phyloP scores from a whole-genome alignment of 2,113 vertebrate species.

The Gobius niger region DNA sequence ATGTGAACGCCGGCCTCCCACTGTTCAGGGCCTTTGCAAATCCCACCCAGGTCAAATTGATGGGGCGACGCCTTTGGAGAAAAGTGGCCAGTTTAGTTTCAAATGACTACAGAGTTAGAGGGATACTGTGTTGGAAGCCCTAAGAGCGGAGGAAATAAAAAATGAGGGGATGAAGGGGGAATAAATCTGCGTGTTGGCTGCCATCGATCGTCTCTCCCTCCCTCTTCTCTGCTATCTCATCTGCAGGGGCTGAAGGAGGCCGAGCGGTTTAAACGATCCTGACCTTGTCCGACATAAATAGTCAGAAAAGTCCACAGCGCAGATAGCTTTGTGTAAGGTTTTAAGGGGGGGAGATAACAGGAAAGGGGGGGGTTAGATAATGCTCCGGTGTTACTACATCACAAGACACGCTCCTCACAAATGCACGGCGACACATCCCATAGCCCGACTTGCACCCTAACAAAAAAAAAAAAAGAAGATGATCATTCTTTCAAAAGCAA shows the following conservation, averaged over 20 bases:
- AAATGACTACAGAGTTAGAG: constrained; percentile 60
- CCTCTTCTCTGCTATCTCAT: constrained; percentile 71
- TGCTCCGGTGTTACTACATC: constrained; percentile 62
- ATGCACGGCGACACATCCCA: constrained; percentile 51
- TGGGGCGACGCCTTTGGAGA: constrained; percentile 61
- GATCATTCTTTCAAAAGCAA: constrained; percentile 21
- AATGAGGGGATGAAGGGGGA: constrained; percentile 24
- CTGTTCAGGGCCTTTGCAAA: constrained; percentile 17
- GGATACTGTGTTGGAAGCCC: constrained; percentile 57
- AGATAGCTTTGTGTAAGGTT: constrained; percentile 75
- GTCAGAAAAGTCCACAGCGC: constrained; percentile 79
- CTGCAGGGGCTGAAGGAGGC: constrained; percentile 72
- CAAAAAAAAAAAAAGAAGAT: constrained; percentile 35
- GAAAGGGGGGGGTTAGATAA: constrained; percentile 52
- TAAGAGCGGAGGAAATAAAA: constrained; percentile 15
- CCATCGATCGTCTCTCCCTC: constrained; percentile 73
- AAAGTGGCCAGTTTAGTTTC: constrained; percentile 76
- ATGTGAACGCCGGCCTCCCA: constrained; percentile 26
- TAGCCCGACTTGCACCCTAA: constrained; percentile 24
- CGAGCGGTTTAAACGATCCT: constrained; percentile 78
- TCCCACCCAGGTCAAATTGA: constrained; percentile 56
- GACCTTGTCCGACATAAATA: constrained; percentile 84
- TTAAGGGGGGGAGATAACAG: not conserved
- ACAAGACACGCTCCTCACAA: constrained; percentile 50
- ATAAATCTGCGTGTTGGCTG: constrained; percentile 73